Base-by-base conservation (phyloP, 2,113 vertebrate species). In the Campylomormyrus tamandua region DNA sequence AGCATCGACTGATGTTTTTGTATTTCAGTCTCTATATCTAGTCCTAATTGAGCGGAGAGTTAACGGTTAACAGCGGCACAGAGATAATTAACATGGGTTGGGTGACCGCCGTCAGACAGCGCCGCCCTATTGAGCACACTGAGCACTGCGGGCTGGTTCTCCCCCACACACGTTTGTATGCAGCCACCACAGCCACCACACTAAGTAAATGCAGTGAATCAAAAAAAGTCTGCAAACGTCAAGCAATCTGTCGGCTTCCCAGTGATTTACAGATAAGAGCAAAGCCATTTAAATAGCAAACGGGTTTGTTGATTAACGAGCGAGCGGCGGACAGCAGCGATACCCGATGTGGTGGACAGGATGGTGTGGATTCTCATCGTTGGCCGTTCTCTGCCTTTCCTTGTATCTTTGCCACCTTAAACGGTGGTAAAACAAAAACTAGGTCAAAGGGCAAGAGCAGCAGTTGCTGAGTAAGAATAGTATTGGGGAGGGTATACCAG, bases 261-360 rank as follows among this genome's bases (percentile, higher is more conserved):
- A n/a, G 11, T 66, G n/a, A 66, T 66, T n/a, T 27, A 3, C 24
- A 66, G 58, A 66, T 27, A 66, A 27, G 58, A 66, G 9, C 58
- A 27, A 27, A 66, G 2, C 58, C 7, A 66, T 66, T 66, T 27
- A 66, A 62, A n/a, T 62, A 62, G 58, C 53, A 21, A 56, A 56
- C 19, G 5, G 3, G 19, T 56, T 56, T 56, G 53, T 7, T 7
- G 53, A 21, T 10, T 24, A 66, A 62, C 24, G 24, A 62, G 24
- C 24, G 2, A 9, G 58, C n/a, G 58, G 24, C 13, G 9, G 58
- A 27, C n/a, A 87, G 31, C 90, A 90, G 91, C 21, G 46, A 48
- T 90, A 42, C 62, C 21, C 92, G 89, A 93, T 92, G 92, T 92
- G 92, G 91, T 90, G 91, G 91, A 90, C 87, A 70, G 48, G 91